Evolutionary conservation across 2,113 vertebrate species (phyloP), one percentile per base, ranked within the genome.

Genomic region (Hyperoodon ampullatus): DNA sequence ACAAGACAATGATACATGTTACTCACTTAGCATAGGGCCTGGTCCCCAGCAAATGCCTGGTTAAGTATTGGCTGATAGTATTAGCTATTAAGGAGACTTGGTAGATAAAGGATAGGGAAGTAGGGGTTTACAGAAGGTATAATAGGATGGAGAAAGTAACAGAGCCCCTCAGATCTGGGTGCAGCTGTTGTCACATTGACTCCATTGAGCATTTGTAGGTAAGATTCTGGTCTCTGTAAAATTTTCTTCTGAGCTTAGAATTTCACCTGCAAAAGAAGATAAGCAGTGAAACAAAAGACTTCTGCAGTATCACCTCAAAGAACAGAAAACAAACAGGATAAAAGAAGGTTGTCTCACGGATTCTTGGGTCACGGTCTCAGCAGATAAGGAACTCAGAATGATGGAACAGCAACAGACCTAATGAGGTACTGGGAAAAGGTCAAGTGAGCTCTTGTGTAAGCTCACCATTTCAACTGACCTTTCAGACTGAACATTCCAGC

Each of bases 71-170:
- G 19, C 16, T 77, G 18, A 58, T 68, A 83, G 61, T 75, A 96
- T 68, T 66, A 93, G 68, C 44, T 78, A 92, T 53, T 70, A 53
- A 74, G 23, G 14, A 19, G n/a, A 61, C 44, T 89, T n/a, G 44
- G 58, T 12, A 86, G 23, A 63, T 77, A 88, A 90, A 71, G n/a
- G 78, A 80, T 35, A 68, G 23, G 42, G 19, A 83, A 42, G 16
- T 55, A 7, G 14, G 70, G 60, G 35, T 95, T 98, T 96, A 98
- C 98, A 1, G 99, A 99, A 8, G 99, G 98, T 55, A 99, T 97
- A 30, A 99, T 94, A 70, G 98, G 98, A 87, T 98, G 94, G 6
- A 99, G 96, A 70, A 99, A 98, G 93, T 99, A 99, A 90, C 53
- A 92, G 42, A 98, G 96, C 35, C 95, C 98, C 77, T 97, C 60